Evolutionary conservation across 2,113 vertebrate genomes (phyloP).

Genomic region (Ochotona princeps): DNA sequence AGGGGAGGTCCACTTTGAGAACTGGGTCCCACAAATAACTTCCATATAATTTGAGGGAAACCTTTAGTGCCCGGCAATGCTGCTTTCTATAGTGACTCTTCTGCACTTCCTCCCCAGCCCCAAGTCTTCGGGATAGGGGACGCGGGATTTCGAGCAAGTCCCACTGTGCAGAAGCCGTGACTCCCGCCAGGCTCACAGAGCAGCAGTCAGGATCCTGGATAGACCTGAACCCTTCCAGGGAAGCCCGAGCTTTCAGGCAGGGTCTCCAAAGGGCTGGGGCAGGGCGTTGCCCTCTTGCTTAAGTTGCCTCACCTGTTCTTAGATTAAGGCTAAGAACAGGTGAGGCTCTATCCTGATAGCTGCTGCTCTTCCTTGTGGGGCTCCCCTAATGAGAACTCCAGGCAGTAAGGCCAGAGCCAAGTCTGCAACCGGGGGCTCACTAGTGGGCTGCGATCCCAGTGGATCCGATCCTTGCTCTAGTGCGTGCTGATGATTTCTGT

Average conservation of each 20-base stretch:
- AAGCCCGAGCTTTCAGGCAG: background rate
- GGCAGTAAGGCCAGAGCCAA: slow-evolving; percentile 19
- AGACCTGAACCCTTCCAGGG: slow-evolving; percentile 63
- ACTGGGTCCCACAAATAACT: slow-evolving; percentile 54
- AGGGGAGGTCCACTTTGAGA: slow-evolving; percentile 42
- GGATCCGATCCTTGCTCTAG: background rate
- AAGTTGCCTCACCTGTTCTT: background rate
- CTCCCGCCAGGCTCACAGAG: background rate
- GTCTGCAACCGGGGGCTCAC: background rate
- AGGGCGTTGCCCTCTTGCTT: background rate
- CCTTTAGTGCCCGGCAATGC: background rate
- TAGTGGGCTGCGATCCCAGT: background rate
- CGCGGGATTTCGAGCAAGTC: background rate
- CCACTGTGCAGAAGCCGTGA: background rate
- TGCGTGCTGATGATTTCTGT: background rate
- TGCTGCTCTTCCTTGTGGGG: background rate
- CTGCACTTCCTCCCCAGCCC: background rate
- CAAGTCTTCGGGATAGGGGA: slow-evolving; percentile 30
- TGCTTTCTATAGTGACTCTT: slow-evolving; percentile 40
- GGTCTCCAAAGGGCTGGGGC: background rate
- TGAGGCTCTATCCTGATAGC: background rate
- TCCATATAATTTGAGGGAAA: slow-evolving; percentile 41
- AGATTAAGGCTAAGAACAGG: slow-evolving; percentile 3
- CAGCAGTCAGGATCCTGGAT: slow-evolving; percentile 79
- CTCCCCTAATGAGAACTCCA: slow-evolving; percentile 37